Conservation (phyloP, 1,140 invertebrate species). For the Sarcophaga bullata region DNA sequence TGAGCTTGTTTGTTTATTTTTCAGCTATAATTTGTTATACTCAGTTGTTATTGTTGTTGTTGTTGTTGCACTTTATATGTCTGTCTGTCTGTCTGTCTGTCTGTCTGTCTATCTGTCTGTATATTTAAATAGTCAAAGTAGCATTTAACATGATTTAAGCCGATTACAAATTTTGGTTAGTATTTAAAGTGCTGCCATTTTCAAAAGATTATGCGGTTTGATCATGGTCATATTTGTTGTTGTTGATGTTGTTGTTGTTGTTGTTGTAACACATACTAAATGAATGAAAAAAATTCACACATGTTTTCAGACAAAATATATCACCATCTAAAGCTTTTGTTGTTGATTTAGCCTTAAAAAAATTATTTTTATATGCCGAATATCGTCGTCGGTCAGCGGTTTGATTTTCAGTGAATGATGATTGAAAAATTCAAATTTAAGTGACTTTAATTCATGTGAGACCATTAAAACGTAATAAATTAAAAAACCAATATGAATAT, state of each 20-base stretch:
- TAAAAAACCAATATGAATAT: not conserved
- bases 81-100: not conserved
- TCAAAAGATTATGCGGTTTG: slow-evolving; percentile 5
- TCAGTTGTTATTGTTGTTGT: not conserved
- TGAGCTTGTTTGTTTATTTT: not conserved
- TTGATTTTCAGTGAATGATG: no score
- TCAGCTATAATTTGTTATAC: slow-evolving; percentile 13
- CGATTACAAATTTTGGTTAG: slow-evolving; percentile 14
- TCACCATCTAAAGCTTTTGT: not conserved
- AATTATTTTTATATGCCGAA: not conserved
- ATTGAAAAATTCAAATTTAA: not conserved
- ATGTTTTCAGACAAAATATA: slow-evolving; percentile 1
- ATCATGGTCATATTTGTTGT: not conserved
- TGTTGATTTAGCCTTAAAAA: not conserved
- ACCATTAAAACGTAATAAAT: not conserved
- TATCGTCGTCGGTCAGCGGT: no score
- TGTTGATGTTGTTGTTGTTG: no score
- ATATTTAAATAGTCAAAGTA: slow-evolving; percentile 31
- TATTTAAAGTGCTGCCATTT: slow-evolving; percentile 15
- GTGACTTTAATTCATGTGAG: not conserved
- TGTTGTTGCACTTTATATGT: not conserved
- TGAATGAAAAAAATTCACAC: not conserved
- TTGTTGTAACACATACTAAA: no score
- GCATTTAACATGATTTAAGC: slow-evolving; percentile 29
- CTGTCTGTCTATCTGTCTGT: not conserved